A percentile compares a stretch with the other conserved stretches of the same genome.
phyloP scores from a whole-genome alignment of 2,113 vertebrate genomes.

The Columba janthina region DNA sequence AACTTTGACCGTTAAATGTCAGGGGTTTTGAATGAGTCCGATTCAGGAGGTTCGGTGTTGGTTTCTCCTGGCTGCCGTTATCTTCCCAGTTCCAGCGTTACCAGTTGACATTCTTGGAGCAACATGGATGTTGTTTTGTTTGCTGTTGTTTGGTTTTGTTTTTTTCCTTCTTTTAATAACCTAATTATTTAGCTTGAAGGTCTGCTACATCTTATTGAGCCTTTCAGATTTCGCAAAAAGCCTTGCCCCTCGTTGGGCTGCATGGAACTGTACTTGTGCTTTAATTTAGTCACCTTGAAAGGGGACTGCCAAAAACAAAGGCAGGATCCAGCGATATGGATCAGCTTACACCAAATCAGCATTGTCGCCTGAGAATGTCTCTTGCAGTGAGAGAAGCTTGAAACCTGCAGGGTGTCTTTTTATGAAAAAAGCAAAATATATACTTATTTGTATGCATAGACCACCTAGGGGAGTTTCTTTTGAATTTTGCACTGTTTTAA shows the following conservation, averaged over 20 bases:
- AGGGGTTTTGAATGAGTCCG: neutral
- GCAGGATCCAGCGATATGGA: constrained; percentile 46
- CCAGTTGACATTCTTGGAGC: neutral
- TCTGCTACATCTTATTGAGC: constrained; percentile 21
- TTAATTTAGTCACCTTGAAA: constrained; percentile 77
- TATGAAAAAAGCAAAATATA: constrained; percentile 69
- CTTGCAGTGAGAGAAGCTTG: constrained; percentile 59
- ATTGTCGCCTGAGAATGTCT: constrained; percentile 54
- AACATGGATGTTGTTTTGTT: too few species aligned
- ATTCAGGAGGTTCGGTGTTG: neutral
- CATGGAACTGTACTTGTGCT: constrained; percentile 43
- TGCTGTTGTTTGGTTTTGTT: neutral
- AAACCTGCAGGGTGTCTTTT: constrained; percentile 70
- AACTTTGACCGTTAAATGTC: neutral
- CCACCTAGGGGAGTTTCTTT: constrained; percentile 69
- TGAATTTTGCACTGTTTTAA: constrained; percentile 69
- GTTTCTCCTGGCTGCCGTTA: neutral
- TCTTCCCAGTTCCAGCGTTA: fast-evolving
- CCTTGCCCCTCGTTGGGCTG: constrained; percentile 35
- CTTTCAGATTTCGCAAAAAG: constrained; percentile 47
- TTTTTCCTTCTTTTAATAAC: neutral
- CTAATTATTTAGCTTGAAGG: neutral
- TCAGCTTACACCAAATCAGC: constrained; percentile 61
- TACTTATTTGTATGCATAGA: constrained; percentile 70
- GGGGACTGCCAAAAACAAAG: constrained; percentile 67